A percentile compares a stretch with the other conserved stretches of the same genome.
Evolutionary conservation across 2,888 invertebrate species (phyloP).

Genomic region (Cephus pygmeus): DNA sequence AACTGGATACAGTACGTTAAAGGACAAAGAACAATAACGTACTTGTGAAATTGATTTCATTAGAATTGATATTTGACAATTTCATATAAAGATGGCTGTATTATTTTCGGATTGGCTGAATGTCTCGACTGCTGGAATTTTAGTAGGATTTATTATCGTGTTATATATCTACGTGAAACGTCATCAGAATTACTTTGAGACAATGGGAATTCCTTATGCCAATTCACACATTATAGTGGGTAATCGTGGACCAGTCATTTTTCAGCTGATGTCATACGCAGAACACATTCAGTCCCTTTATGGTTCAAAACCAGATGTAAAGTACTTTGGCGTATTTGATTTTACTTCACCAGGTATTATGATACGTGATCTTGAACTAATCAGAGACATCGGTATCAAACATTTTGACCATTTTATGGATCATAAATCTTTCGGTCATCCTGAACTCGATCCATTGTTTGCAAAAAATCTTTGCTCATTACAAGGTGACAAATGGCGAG

Average conservation of each 20-base stretch:
- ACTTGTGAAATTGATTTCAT: too few relatives aligned
- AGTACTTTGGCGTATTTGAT: constrained; percentile 46
- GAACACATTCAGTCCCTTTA: constrained; percentile 31
- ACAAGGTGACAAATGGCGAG: constrained; percentile 67
- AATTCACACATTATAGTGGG: constrained; percentile 33
- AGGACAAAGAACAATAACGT: too few relatives aligned
- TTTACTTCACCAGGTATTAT: constrained; percentile 36
- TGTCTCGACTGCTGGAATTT: too few relatives aligned
- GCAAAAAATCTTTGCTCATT: constrained; percentile 39
- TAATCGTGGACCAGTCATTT: constrained; percentile 31
- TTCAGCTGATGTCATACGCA: constrained; percentile 23
- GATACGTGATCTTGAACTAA: constrained; percentile 43
- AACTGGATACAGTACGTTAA: too few relatives aligned
- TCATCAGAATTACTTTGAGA: constrained; percentile 20
- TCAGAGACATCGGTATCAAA: constrained; percentile 41
- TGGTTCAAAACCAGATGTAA: constrained; percentile 32
- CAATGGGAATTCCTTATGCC: constrained; percentile 29
- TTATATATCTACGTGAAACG: too few relatives aligned
- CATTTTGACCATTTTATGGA: constrained; percentile 42
- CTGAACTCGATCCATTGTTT: constrained; percentile 38
- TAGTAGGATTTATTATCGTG: too few relatives aligned
- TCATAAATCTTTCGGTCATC: constrained; percentile 34
- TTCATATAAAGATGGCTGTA: too few relatives aligned
- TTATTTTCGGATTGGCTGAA: too few relatives aligned
- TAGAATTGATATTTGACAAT: too few relatives aligned